A percentile compares a stretch with the other conserved stretches of the same genome.
Conservation (phyloP, 2,888 invertebrate genomes). For the Zaprionus bogoriensis region DNA sequence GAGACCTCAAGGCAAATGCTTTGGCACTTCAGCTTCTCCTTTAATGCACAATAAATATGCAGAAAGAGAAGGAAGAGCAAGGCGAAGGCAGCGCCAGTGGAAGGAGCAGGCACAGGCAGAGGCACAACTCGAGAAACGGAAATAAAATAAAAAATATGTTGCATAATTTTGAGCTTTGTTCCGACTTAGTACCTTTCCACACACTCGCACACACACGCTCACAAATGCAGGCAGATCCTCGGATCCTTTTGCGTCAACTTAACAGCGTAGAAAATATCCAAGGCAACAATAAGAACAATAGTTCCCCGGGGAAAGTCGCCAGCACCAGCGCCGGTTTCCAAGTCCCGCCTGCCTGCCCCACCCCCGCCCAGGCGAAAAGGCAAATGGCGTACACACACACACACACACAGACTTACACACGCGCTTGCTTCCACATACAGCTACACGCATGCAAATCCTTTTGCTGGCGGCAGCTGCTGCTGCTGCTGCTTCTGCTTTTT, state of each 20-base stretch:
- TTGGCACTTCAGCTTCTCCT: conserved; percentile 42
- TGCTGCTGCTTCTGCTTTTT: conserved; percentile 48
- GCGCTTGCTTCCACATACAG: conserved; percentile 9
- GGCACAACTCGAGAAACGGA: conserved; percentile 37
- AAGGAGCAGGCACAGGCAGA: conserved; percentile 6
- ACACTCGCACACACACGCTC: conserved; percentile 28
- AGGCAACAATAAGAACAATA: conserved; percentile 80
- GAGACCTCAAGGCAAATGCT: conserved; percentile 49
- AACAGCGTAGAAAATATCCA: conserved; percentile 76
- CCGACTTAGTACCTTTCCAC: conserved; percentile 77
- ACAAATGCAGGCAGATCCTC: conserved; percentile 64
- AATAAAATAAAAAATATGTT: conserved; percentile 76
- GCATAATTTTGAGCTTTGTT: conserved; percentile 80
- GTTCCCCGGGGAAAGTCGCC: conserved; percentile 76
- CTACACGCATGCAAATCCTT: conserved; percentile 71
- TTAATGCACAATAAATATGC: conserved; percentile 56
- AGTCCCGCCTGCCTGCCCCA: conserved; percentile 18
- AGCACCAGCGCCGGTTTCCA: conserved; percentile 38
- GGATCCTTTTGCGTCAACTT: conserved; percentile 78
- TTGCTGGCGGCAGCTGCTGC: conserved; percentile 69
- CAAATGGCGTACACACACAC: conserved; percentile 49
- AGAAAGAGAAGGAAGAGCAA: conserved; percentile 5
- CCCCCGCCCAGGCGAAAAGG: conserved; percentile 64
- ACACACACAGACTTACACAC: conserved; percentile 27
- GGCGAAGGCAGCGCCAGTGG: neutral